Evolutionary conservation across 2,888 invertebrate species (phyloP), one percentile per base, ranked within the genome.

Genomic region (Dynastes grantii): DNA sequence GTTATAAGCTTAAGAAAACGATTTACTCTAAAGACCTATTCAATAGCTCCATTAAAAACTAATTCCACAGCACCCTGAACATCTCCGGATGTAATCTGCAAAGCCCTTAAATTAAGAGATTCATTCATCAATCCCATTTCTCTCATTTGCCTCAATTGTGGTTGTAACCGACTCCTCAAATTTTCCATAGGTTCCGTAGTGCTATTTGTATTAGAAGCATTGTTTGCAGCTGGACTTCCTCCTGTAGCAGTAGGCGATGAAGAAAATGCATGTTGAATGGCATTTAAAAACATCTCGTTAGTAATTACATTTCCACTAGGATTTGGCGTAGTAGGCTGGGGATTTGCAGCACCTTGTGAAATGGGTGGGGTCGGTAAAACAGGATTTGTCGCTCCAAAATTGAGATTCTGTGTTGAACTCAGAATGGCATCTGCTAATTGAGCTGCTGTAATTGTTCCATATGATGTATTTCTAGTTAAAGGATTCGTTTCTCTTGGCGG

Each of bases 101-200:
- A 90, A 2, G 97, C 98, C 83, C 95, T 93, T n/a, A 96, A 89
- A 87, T 97, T 97, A 75, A 95, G 90, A 2, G 92, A 92, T 85
- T 97, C 96, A 88, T 98, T 95, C 37, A 92, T 89, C 27, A 98
- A 93, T 0, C 98, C 98, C 92, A 98, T 95, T 87, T 98, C 97
- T 82, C 94, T 92, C 96, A 98, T 96, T 85, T 95, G 95, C 76
- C 92, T 91, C 81, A 96, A 88, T 84, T 95, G 94, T 1, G 91
- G 89, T 71, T 89, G 88, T 81, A 90, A 89, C 29, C 89, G 86
- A 83, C 87, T 85, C 80, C 82, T 88, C 84, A 88, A 84, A 61
- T 71, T 81, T 32, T 86, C 87, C 22, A 85, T 76, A 75, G 82
- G 84, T 78, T 86, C 87, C 65, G 83, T 84, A 13, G 81, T 83